Percentiles rank a stretch among this genome's conserved stretches.
phyloP scores from a whole-genome alignment of 2,888 invertebrate genomes.

The Meandrusa payeni region DNA sequence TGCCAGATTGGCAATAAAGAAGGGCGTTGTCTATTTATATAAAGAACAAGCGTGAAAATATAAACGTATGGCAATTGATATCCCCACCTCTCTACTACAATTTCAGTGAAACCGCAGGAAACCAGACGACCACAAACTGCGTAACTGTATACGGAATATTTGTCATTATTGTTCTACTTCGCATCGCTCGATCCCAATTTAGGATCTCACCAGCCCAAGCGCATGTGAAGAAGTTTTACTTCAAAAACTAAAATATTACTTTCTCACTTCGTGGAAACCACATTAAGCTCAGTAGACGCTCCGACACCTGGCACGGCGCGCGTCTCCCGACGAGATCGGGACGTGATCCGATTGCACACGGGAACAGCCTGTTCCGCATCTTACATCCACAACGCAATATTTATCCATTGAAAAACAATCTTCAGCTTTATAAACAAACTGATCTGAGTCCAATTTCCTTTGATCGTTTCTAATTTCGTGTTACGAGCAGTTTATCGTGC shows the following conservation, averaged over 20 bases:
- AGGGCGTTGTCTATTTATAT: no score
- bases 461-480: constrained; percentile 10
- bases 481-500: constrained; percentile 9
- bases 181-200: no score
- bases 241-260: no score
- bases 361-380: constrained; percentile 24
- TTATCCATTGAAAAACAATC: constrained; percentile 1
- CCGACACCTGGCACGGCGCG: constrained; percentile 5
- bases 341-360: constrained; percentile 29
- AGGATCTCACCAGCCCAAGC: no score
- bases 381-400: constrained; percentile 16
- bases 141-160: no score
- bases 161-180: no score
- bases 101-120: constrained; percentile 14
- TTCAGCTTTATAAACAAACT: constrained; percentile 12
- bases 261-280: no score
- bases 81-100: background rate
- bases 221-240: no score
- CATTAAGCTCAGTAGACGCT: no score
- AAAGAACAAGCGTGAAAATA: background rate
- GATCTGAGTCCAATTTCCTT: constrained; percentile 12
- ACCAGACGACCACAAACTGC: constrained; percentile 5
- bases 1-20: no score
- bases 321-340: constrained; percentile 6
- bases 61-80: background rate